Base-by-base conservation (phyloP, 2,888 invertebrate species). In the Plagodis dolabraria region DNA sequence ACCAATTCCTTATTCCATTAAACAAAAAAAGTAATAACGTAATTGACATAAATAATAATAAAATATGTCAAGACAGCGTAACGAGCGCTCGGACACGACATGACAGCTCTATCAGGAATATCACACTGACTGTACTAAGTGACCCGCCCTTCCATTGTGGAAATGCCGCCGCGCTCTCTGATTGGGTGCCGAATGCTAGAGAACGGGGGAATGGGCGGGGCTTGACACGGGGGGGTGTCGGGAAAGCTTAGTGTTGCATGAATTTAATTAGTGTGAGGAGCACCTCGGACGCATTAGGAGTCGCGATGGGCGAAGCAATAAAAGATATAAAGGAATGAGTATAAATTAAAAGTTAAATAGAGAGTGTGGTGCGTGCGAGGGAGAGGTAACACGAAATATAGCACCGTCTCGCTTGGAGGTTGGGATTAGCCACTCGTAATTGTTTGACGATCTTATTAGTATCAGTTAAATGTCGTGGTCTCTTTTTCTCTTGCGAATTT, bases 311-410 rank as follows among this genome's bases (percentile, higher is more conserved):
- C 88, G 90, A 91, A 90, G 92, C 92, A 92, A 92, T 92, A 92
- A 92, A 92, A 92, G 92, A 92, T 92, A 92, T 92, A 92, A 92
- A 92, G 92, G 92, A 92, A 92, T 92, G 92, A 92, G 92, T 92
- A 92, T 92, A 92, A 92, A 92, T 92, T 92, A 92, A 92, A 92
- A 92, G 92, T 92, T 92, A 92, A 92, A 92, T 91, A 92, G 92
- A 89, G 89, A 89, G 79, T 72, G 80, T 73, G 70, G 80, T 70
- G 80, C 64, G 86, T 61, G 76, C 57, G 81, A 85, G 80, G 59
- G 85, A 78, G 83, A 83, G 70, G 66, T 46, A 33, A 43, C 40
- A 50, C 59, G 53, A 36, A 53, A 65, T 56, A 53, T 68, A 53
- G 57, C 62, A 62, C 70, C 61, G 53, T 74, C 74, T 74, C 81